phyloP scores from a whole-genome alignment of 1,140 invertebrate genomes.

The Achroia grisella region DNA sequence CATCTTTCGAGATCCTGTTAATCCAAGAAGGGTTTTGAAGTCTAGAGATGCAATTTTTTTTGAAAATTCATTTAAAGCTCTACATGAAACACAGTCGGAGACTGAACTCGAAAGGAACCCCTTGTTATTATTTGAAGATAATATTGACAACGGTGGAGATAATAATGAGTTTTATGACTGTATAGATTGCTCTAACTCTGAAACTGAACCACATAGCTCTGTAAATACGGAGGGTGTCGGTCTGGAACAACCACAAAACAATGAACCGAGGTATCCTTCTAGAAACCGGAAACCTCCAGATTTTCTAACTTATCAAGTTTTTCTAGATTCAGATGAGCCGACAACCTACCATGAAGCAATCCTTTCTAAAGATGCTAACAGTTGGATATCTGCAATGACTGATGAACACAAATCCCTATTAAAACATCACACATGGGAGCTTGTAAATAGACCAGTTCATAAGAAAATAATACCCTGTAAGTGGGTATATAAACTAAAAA shows the following conservation, averaged over 20 bases:
- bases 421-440: constrained; percentile 32
- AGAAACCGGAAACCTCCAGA: too few species aligned
- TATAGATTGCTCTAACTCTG: too few species aligned
- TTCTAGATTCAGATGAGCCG: background rate
- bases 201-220: too few species aligned
- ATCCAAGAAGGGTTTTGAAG: constrained; percentile 10
- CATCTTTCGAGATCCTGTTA: too few species aligned
- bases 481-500: constrained; percentile 3
- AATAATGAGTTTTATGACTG: too few species aligned
- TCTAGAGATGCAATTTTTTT: constrained; percentile 9
- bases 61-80: constrained; percentile 2
- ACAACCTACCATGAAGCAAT: background rate
- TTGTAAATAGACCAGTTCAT: constrained; percentile 27
- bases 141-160: too few species aligned
- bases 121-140: too few species aligned
- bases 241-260: too few species aligned
- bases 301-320: too few species aligned
- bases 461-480: constrained; percentile 1
- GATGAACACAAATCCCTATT: constrained; percentile 31
- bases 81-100: background rate
- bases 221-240: too few species aligned
- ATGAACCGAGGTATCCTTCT: too few species aligned
- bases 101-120: too few species aligned
- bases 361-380: background rate
- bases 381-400: constrained; percentile 31